Conservation (phyloP, 2,113 vertebrate species). For the Sardina pilchardus region DNA sequence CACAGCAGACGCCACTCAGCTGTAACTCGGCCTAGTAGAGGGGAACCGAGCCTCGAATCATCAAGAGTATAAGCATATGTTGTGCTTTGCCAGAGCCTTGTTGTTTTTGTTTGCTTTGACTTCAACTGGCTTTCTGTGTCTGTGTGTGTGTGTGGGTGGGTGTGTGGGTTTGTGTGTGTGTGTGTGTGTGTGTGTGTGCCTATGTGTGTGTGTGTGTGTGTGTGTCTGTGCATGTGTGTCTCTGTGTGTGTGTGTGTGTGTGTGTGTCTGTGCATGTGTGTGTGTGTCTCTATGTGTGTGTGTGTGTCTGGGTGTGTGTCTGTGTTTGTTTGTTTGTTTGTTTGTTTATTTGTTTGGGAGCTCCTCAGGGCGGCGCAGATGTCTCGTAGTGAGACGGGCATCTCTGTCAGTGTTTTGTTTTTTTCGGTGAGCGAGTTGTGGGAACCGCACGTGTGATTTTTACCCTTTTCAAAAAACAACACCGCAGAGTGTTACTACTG, state of each 20-base stretch:
- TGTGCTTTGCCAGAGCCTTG: slow-evolving; percentile 59
- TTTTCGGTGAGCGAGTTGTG: not conserved
- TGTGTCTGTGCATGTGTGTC: slow-evolving; percentile 11
- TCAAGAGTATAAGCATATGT: slow-evolving; percentile 70
- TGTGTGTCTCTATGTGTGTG: too few species aligned
- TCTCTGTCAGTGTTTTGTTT: not conserved
- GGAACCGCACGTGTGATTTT: not conserved
- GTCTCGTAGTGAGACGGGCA: not conserved
- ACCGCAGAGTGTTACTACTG: not conserved
- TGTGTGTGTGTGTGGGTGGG: slow-evolving; percentile 50
- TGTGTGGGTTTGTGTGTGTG: too few species aligned
- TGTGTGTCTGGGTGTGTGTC: slow-evolving; percentile 34
- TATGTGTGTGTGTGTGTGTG: slow-evolving; percentile 58
- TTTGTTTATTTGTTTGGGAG: slow-evolving; percentile 28
- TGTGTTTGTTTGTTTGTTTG: slow-evolving; percentile 58
- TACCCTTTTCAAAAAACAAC: not conserved
- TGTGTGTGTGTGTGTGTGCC: slow-evolving; percentile 36
- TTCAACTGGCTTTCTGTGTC: slow-evolving; percentile 34
- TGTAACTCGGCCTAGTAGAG: slow-evolving; percentile 70
- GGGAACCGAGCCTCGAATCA: slow-evolving; percentile 66
- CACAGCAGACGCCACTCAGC: slow-evolving; percentile 81
- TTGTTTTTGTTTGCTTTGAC: slow-evolving; percentile 59
- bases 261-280: slow-evolving; percentile 56
- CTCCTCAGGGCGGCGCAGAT: not conserved
- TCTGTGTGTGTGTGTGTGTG: slow-evolving; percentile 49